Evolutionary conservation across 2,797 vertebrate genomes (phyloP).

Genomic region (Ceryle rudis): DNA sequence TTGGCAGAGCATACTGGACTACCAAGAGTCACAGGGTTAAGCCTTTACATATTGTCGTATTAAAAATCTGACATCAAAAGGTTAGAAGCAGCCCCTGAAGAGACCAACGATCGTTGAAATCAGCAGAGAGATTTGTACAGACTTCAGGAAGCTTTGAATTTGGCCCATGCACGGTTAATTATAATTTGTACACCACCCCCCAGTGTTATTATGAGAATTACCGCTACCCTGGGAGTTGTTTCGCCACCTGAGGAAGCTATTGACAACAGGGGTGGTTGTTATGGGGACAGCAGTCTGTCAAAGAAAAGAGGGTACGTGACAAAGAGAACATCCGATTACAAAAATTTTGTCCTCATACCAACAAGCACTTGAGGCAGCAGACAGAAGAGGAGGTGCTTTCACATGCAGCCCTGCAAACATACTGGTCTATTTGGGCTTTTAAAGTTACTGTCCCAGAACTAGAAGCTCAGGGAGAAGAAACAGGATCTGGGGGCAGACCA

Average conservation of each 20-base stretch:
- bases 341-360: background rate
- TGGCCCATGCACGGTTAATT: background rate
- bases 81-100: background rate
- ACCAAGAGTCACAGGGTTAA: background rate
- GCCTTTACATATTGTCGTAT: background rate
- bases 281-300: background rate
- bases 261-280: background rate
- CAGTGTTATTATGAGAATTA: background rate
- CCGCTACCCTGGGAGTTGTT: background rate
- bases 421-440: background rate
- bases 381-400: background rate
- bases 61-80: background rate
- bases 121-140: background rate
- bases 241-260: background rate
- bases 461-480: slow-evolving; percentile 22
- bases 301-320: background rate
- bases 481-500: background rate
- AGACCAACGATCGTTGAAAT: background rate
- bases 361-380: background rate
- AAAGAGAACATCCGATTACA: background rate
- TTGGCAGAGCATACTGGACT: background rate
- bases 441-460: background rate
- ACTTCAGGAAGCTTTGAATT: background rate
- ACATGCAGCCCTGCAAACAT: background rate
- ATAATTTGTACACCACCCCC: background rate